Evolutionary conservation across 2,888 invertebrate genomes (phyloP), one percentile per base, ranked within the genome.

Genomic region (Xestia sexstrigata): DNA sequence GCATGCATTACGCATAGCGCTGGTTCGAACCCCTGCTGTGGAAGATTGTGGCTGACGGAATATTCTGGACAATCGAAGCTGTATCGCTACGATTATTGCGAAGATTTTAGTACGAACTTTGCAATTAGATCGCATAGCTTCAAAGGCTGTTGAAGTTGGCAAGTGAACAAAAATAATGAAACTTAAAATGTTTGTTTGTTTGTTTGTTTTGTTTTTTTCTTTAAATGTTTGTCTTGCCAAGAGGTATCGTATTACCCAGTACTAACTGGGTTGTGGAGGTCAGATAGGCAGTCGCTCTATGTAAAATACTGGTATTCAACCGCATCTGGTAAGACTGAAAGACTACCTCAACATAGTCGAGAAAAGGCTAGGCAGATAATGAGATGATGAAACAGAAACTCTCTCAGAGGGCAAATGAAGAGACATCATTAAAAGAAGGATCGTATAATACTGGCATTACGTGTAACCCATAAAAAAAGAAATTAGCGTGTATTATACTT

Each of bases 1-100:
- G 81, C 85, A 92, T 92, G 92, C 90, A 93, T 93, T 92, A 93
- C 91, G 91, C 90, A 92, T 92, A 92, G 87, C 90, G 87, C 79
- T 80, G 81, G 86, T 77, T 81, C 81, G 89, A 83, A 83, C 71
- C 88, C 93, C 92, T 84, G 93, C 93, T 92, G 93, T 49, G 92
- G 82, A 85, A 77, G 88, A 89, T 83, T 83, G 86, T 52, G 74
- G 49, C 45, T 74, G 73, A 13, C 7, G 74, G 35, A 39, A 42
- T 82, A 88, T 88, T 88, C 88, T 83, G 83, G 23, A 26, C 30
- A 0, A 4, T 0, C 3, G 77, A 67, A 35, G 49, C 66, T 69
- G 52, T n/a, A 62, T 85, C 73, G 83, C 49, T 78, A 7, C 72
- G 69, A 73, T 66, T 73, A 8, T 66, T 52, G 8, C 0, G 9